phyloP scores from a whole-genome alignment of 2,797 vertebrate species.

The Delichon dasypus region DNA sequence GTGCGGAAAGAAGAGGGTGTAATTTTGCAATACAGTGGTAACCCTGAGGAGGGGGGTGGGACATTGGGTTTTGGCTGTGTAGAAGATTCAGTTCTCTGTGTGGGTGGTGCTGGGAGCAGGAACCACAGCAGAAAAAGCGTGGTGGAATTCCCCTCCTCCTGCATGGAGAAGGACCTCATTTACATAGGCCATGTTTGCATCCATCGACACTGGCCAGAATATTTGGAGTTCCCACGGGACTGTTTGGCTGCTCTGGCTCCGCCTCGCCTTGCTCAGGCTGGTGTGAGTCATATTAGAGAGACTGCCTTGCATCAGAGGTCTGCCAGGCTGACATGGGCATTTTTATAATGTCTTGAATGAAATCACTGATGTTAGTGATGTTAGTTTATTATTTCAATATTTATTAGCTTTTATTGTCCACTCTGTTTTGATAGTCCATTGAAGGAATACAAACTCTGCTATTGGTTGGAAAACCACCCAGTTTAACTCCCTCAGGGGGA shows the following conservation, averaged over 20 bases:
- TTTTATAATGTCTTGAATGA: neutral
- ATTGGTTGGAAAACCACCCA: neutral
- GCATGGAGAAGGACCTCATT: neutral
- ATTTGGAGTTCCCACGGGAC: neutral
- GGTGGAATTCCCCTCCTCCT: neutral
- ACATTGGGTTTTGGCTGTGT: neutral
- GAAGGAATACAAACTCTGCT: neutral
- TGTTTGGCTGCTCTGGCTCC: neutral
- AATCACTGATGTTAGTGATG: neutral
- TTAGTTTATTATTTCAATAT: neutral
- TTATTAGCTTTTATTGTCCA: neutral
- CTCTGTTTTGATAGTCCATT: neutral
- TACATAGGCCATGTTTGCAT: neutral
- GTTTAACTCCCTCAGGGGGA: neutral
- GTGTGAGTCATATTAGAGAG: neutral
- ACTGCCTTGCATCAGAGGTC: neutral
- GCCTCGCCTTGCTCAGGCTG: neutral
- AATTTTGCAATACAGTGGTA: neutral
- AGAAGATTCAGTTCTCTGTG: neutral
- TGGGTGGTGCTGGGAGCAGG: neutral
- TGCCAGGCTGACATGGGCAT: neutral
- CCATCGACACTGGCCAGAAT: neutral
- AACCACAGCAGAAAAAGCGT: neutral
- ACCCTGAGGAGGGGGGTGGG: neutral
- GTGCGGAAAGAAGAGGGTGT: neutral